phyloP scores from a whole-genome alignment of 2,888 invertebrate genomes.

The Lottia scabra region DNA sequence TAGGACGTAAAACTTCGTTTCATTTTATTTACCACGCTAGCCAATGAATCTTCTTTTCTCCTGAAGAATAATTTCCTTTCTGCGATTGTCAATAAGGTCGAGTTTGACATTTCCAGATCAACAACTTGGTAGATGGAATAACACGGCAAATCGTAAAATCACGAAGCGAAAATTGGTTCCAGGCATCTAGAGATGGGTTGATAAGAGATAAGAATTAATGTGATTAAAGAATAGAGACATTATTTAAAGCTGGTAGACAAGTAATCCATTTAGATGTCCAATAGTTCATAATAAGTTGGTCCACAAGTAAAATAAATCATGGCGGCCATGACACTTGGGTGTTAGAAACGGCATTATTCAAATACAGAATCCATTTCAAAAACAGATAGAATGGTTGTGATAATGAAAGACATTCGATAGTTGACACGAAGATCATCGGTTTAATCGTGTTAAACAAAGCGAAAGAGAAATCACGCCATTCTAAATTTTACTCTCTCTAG shows the following conservation, averaged over 20 bases:
- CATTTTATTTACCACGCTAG: too few relatives aligned
- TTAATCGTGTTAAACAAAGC: conserved; percentile 7
- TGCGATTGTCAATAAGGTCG: too few relatives aligned
- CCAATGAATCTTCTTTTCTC: too few relatives aligned
- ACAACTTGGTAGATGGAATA: too few relatives aligned
- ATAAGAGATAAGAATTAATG: not conserved
- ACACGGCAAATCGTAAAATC: too few relatives aligned
- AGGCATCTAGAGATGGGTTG: not conserved
- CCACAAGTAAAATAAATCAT: not conserved
- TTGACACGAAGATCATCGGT: not conserved
- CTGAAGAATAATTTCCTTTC: too few relatives aligned
- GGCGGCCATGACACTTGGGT: not conserved
- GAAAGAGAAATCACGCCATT: not conserved
- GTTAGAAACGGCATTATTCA: not conserved
- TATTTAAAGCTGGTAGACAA: not conserved
- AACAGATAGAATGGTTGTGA: not conserved
- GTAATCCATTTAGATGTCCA: conserved; percentile 1
- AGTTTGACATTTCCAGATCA: too few relatives aligned
- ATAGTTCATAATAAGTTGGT: conserved; percentile 1
- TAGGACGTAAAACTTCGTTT: too few relatives aligned
- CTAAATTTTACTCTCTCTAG: not conserved
- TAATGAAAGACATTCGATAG: not conserved
- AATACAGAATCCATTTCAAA: not conserved
- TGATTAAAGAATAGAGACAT: not conserved
- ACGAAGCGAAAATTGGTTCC: too few relatives aligned